Base-by-base conservation (phyloP, 2,888 invertebrate genomes). In the Leucophora obtusa region DNA sequence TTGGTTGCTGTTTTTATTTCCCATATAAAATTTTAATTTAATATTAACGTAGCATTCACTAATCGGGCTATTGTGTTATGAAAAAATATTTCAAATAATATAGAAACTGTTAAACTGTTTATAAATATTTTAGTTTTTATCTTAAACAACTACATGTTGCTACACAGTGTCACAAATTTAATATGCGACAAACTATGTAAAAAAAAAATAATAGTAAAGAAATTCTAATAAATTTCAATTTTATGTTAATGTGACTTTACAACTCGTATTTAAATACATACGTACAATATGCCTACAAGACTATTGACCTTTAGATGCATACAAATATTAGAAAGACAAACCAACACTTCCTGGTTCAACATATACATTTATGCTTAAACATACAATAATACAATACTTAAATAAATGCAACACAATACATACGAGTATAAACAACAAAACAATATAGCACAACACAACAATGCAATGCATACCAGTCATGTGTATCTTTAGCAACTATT, bases 231-330 rank as follows among this genome's bases (percentile, higher is more conserved):
- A 70, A 79, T 74, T 65, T 60, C 47, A 60, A 56, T 74, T 79
- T 68, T 51, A 71, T 50, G 66, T 62, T 68, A 21, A 50, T 58
- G 21, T 53, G 15, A 54, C 28, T 53, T 58, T 21, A 72, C 51
- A 28, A 47, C 35, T 66, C 38, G 28, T 28, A 59, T 51, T 58
- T 38, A 72, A 51, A 51, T 66, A 33, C 28, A 28, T 24, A 24
- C 24, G 5, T 73, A 47, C 11, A 59, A 63, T 63, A 63, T 77
- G 77, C 81, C 73, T 77, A 62, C 73, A 66, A 73, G 81, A 77
- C 73, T 77, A 81, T 77, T 81, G 77, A 81, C 81, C 81, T 81
- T 77, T 70, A 74, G 56, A 74, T 70, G 69, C 70, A 66, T 77
- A 70, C 60, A 71, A 75, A 75, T 68, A 80, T 75, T 63, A 71